phyloP scores from a whole-genome alignment of 2,888 invertebrate species.

The Eristalinus aeneus region DNA sequence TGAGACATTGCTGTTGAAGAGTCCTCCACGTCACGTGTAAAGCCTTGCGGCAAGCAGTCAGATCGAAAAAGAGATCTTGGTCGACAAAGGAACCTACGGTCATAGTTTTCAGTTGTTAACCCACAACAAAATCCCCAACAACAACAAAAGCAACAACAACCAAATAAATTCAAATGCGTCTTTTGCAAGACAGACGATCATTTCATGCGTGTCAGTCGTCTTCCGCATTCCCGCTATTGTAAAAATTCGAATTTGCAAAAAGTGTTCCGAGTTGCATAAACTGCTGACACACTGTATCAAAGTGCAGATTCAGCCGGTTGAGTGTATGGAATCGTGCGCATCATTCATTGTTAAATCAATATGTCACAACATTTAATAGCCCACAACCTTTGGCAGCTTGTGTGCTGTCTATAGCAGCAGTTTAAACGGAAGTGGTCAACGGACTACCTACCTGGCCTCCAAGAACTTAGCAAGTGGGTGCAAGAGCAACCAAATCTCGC shows the following conservation, averaged over 20 bases:
- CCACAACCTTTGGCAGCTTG: background rate
- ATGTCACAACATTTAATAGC: conserved; percentile 32
- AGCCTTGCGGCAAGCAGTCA: background rate
- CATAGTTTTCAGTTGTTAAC: background rate
- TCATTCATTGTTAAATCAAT: conserved; percentile 45
- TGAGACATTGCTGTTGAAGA: conserved; percentile 12
- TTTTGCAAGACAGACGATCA: conserved; percentile 2
- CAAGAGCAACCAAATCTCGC: conserved; percentile 8
- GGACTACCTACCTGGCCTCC: conserved; percentile 41
- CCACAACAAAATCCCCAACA: background rate
- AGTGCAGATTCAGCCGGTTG: conserved; percentile 34
- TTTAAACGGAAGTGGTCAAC: conserved; percentile 28
- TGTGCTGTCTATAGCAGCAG: too few species aligned
- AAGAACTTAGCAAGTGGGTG: conserved; percentile 37
- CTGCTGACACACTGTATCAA: conserved; percentile 53
- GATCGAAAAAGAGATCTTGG: background rate
- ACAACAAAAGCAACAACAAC: background rate
- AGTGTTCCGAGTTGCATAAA: conserved; percentile 37
- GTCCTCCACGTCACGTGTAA: background rate
- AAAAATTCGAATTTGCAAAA: conserved; percentile 38
- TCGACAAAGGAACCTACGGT: background rate
- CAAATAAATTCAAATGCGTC: background rate
- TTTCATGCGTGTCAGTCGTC: conserved; percentile 9
- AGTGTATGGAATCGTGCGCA: conserved; percentile 47
- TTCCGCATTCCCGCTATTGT: background rate